Evolutionary conservation across 1,140 invertebrate genomes (phyloP), one percentile per base, ranked within the genome.

Genomic region (Mizuhopecten yessoensis): DNA sequence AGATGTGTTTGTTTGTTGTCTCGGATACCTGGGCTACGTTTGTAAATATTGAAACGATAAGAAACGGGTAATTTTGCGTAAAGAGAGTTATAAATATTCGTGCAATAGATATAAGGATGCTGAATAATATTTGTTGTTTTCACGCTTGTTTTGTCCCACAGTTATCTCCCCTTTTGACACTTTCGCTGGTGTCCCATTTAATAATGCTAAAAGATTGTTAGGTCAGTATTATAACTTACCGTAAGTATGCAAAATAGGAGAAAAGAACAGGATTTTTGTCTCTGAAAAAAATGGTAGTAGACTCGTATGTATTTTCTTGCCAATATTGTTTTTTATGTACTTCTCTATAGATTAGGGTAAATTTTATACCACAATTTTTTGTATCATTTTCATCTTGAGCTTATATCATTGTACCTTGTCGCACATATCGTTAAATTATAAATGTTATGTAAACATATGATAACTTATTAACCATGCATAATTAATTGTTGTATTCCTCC

Each of bases 51-150:
- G 0, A 29, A 13, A 11, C 3, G 9, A 5, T 75, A 29, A n/a
- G n/a, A 75, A 75, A 75, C 57, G 57, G 57, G 57, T 75, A 49
- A 17, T 49, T 49, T 49, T 49, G 45, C 45, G 45, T 49, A n/a
- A 75, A 17, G 17, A 75, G n/a, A 75, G 57, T 75, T 75, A 75
- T 75, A 75, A 23, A 75, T 75, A 75, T 29, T 75, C 23, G 57
- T 75, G 57, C 57, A 75, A 75, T 75, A 75, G n/a, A n/a, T n/a
- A n/a, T 75, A 29, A 29, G n/a, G 57, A 75, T 75, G n/a, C 5
- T 75, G 7, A 23, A 29, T 75, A 7, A 45, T 75, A 7, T 29
- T 29, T n/a, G 1, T 75, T 75, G 20, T n/a, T n/a, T n/a, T n/a
- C n/a, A n/a, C n/a, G n/a, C n/a, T n/a, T n/a, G n/a, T n/a, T n/a